Conservation (phyloP, 2,888 invertebrate genomes). For the Lepidochitona cinerea region DNA sequence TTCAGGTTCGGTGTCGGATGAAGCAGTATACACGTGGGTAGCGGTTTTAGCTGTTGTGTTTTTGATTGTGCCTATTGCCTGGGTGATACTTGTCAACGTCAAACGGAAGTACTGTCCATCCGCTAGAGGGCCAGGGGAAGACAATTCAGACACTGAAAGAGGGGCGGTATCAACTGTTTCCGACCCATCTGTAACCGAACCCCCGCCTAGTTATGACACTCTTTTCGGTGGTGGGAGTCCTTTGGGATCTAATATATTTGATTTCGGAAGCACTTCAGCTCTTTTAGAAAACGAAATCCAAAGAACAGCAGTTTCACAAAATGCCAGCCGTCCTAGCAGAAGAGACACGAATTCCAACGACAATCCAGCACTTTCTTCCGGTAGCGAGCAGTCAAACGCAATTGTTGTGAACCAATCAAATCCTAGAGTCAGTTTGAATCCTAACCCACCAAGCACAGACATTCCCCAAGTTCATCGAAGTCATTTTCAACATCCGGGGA, state of each 20-base stretch:
- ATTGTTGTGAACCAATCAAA: not conserved
- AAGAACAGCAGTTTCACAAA: not conserved
- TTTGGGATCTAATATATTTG: not conserved
- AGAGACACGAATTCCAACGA: not conserved
- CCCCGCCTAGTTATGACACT: not conserved
- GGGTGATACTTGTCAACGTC: not conserved
- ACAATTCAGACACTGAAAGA: not conserved
- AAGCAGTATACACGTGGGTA: not conserved
- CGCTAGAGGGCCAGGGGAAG: not conserved
- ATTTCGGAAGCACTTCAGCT: not conserved
- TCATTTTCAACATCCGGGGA: not conserved
- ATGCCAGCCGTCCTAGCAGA: not conserved
- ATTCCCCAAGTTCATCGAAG: not conserved
- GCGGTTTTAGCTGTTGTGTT: constrained; percentile 6
- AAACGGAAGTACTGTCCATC: not conserved
- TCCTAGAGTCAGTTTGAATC: not conserved
- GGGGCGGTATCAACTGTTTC: not conserved
- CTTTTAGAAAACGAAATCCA: not conserved
- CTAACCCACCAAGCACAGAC: not conserved
- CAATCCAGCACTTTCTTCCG: not conserved
- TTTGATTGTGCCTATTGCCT: not conserved
- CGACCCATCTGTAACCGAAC: not conserved
- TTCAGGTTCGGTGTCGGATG: not conserved
- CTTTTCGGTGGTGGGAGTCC: constrained; percentile 1
- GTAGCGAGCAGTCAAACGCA: not conserved